A percentile compares a stretch with the other conserved stretches of the same genome.
Evolutionary conservation across 2,888 invertebrate species (phyloP).

Genomic region (Agriotes lineatus): DNA sequence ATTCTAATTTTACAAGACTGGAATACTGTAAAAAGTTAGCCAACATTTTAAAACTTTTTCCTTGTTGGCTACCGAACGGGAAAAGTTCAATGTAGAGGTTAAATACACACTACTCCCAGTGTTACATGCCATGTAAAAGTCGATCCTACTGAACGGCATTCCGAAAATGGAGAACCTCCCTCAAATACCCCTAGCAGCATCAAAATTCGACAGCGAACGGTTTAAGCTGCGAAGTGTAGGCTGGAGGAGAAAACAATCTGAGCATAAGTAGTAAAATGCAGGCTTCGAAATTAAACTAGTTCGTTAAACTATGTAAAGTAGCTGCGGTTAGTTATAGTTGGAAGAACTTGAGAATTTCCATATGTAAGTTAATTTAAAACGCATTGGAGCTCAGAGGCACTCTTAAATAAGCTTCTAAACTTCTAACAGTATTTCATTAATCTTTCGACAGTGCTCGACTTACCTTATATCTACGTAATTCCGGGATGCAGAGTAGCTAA

Average conservation of each 20-base stretch:
- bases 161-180: neutral
- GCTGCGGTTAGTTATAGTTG: conserved; percentile 40
- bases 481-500: conserved; percentile 4
- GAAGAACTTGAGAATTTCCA: conserved; percentile 43
- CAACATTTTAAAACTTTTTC: conserved; percentile 12
- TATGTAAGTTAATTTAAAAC: conserved; percentile 43
- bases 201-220: too few species aligned
- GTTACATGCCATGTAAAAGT: neutral
- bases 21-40: conserved; percentile 4
- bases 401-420: conserved; percentile 43
- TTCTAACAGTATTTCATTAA: conserved; percentile 40
- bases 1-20: conserved; percentile 12
- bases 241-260: conserved; percentile 30
- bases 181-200: too few species aligned
- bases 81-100: conserved; percentile 5
- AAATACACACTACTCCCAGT: conserved; percentile 1
- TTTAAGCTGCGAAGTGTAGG: too few species aligned
- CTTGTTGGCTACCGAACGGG: neutral
- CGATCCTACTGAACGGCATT: neutral
- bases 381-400: conserved; percentile 32
- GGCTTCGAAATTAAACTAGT: conserved; percentile 38
- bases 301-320: conserved; percentile 41
- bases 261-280: conserved; percentile 35
- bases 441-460: conserved; percentile 30
- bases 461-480: conserved; percentile 17